These are phyloP conservation scores for Ianthella basta DNA, from an alignment of 37 sponge, comb jelly and placozoan genomes.

Conservation along the genomic window DNA sequence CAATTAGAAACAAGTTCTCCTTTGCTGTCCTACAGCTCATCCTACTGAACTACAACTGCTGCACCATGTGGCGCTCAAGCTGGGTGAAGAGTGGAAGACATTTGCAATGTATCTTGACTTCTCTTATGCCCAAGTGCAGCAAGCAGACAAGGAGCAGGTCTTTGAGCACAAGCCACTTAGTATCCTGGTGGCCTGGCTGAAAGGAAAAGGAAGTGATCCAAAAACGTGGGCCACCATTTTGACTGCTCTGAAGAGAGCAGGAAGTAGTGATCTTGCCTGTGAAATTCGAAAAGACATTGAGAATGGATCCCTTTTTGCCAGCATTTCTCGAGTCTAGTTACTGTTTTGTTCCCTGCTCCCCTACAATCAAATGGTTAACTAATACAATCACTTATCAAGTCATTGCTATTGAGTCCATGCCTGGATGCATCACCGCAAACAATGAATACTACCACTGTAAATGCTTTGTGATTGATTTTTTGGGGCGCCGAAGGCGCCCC, in stretches of 20 bases:
- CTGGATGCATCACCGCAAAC: no score
- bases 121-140: not conserved
- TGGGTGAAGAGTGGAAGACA: not conserved
- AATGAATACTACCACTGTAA: no score
- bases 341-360: no score
- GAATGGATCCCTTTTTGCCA: not conserved
- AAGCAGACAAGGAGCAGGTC: not conserved
- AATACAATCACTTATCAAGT: no score
- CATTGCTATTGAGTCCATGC: no score
- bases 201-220: not conserved
- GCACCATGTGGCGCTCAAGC: not conserved
- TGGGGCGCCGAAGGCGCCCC: no score
- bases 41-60: not conserved
- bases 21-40: not conserved
- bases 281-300: not conserved
- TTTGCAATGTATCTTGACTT: not conserved
- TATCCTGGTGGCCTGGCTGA: not conserved
- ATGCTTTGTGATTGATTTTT: no score
- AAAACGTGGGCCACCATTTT: not conserved
- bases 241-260: not conserved
- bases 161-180: not conserved
- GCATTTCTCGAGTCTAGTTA: not conserved
- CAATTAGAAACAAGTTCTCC: not conserved
- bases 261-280: not conserved
- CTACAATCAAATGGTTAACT: no score